Evolutionary conservation across 2,888 invertebrate genomes (phyloP).

Genomic region (Rugalucina vietnamica): DNA sequence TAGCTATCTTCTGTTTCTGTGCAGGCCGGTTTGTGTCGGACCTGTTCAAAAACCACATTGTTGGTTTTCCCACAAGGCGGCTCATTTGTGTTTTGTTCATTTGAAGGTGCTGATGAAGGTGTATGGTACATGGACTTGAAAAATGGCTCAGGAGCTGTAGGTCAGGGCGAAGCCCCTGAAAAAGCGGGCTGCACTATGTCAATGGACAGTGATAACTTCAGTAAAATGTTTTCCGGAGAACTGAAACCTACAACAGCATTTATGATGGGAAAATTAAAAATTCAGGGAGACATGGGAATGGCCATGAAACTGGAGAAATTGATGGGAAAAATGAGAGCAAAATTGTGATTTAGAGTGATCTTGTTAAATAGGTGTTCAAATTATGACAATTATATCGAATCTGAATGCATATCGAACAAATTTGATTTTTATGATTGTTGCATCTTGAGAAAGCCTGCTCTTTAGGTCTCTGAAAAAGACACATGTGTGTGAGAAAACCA

Average conservation of each 20-base stretch:
- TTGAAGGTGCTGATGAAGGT: conserved; percentile 88
- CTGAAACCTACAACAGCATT: conserved; percentile 96
- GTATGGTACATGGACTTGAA: conserved; percentile 95
- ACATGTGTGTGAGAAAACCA: too few species aligned
- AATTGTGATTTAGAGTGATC: conserved; percentile 53
- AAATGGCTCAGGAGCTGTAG: conserved; percentile 91
- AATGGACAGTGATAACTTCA: conserved; percentile 88
- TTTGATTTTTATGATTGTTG: too few species aligned
- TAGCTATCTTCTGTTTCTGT: too few species aligned
- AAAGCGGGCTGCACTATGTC: conserved; percentile 91
- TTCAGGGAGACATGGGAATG: conserved; percentile 95
- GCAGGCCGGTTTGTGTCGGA: too few species aligned
- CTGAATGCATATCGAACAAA: too few species aligned
- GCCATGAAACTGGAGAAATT: conserved; percentile 94
- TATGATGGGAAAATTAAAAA: conserved; percentile 98
- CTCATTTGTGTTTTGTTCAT: too few species aligned
- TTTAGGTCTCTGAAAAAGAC: too few species aligned
- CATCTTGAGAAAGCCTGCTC: too few species aligned
- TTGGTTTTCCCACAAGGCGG: too few species aligned
- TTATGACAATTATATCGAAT: too few species aligned
- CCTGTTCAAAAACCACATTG: too few species aligned
- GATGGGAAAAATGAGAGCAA: conserved; percentile 74
- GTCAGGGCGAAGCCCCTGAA: conserved; percentile 89
- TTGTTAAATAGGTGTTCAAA: too few species aligned
- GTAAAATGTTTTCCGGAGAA: conserved; percentile 88